Evolutionary conservation across 1,140 invertebrate genomes (phyloP).

Genomic region (Leguminivora glycinivorella): DNA sequence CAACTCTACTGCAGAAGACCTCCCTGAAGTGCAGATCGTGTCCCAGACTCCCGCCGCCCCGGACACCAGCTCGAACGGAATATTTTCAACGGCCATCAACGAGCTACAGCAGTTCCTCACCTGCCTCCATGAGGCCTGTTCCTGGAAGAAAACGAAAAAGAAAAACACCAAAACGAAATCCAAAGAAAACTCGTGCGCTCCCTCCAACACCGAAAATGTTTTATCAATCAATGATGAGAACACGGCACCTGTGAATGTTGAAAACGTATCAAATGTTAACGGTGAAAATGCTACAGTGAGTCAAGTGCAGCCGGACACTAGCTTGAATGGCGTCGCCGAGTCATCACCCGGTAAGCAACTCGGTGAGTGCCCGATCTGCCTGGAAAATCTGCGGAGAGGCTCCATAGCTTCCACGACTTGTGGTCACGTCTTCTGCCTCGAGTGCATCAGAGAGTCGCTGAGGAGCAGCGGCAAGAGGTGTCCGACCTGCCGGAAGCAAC

Average conservation of each 20-base stretch:
- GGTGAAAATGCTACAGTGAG: not conserved
- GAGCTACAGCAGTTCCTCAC: not conserved
- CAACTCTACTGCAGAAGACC: not conserved
- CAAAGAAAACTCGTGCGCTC: not conserved
- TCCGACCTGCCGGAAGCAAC: conserved; percentile 7
- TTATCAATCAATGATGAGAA: not conserved
- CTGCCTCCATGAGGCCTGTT: not conserved
- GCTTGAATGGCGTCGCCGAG: not conserved
- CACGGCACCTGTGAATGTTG: not conserved
- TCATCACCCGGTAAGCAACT: not conserved
- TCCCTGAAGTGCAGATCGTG: not conserved
- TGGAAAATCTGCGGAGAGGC: not conserved
- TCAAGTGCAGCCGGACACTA: not conserved
- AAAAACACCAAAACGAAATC: not conserved
- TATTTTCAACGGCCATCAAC: not conserved
- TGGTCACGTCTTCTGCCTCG: conserved; percentile 23
- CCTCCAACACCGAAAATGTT: not conserved
- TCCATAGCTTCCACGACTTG: conserved; percentile 18
- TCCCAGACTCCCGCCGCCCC: not conserved
- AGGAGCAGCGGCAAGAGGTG: not conserved
- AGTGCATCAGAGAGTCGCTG: conserved; percentile 4
- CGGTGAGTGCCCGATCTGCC: conserved; percentile 24
- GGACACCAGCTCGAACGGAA: not conserved
- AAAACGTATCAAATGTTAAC: not conserved
- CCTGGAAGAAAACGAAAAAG: not conserved